Conservation (phyloP, 2,888 invertebrate species). For the Microdon myrmicae region DNA sequence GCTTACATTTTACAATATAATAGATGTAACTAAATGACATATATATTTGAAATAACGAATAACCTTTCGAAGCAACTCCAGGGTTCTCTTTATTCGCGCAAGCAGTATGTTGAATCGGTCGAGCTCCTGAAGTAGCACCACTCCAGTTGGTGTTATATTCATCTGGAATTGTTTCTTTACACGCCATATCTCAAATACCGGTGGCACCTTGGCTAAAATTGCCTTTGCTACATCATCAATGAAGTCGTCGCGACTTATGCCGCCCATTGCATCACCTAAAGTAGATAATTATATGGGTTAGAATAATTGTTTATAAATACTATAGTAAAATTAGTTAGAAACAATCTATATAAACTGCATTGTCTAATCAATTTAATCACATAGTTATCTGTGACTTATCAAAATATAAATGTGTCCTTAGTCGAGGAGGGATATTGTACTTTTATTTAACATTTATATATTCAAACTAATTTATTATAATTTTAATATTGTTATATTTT, state of each 20-base stretch:
- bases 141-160: conserved; percentile 83
- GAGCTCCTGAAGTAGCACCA: conserved; percentile 88
- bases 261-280: conserved; percentile 75
- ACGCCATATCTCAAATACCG: conserved; percentile 81
- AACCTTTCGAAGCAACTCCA: conserved; percentile 77
- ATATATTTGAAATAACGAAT: too few relatives aligned
- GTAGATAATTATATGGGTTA: too few relatives aligned
- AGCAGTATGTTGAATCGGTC: conserved; percentile 88
- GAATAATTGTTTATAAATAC: too few relatives aligned
- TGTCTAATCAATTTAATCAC: conserved; percentile 20
- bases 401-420: conserved; percentile 16
- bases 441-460: conserved; percentile 28
- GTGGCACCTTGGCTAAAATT: conserved; percentile 80
- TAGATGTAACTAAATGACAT: background rate
- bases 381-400: conserved; percentile 53
- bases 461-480: too few relatives aligned
- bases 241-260: conserved; percentile 86
- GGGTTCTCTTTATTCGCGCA: conserved; percentile 74
- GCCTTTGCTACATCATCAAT: conserved; percentile 83
- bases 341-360: too few relatives aligned
- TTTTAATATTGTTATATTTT: too few relatives aligned
- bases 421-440: conserved; percentile 7
- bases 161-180: conserved; percentile 83
- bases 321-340: too few relatives aligned
- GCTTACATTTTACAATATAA: conserved; percentile 12